Evolutionary conservation across 2,888 invertebrate genomes (phyloP).

Genomic region (Saturnia japonica): DNA sequence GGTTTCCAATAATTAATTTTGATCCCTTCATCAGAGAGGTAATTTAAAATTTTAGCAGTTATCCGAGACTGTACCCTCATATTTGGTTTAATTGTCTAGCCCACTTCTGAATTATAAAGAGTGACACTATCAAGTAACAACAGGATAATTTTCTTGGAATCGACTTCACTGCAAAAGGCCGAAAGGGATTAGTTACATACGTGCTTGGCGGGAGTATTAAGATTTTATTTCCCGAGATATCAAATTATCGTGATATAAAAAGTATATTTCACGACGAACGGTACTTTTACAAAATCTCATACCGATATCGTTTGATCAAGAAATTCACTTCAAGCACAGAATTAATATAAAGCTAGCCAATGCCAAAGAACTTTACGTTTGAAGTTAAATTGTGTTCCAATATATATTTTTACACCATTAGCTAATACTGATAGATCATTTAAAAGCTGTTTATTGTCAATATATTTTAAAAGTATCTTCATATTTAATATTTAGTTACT

Average conservation of each 20-base stretch:
- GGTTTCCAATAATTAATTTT: neutral
- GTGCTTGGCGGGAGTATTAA: neutral
- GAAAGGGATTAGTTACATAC: neutral
- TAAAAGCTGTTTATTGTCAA: too few relatives aligned
- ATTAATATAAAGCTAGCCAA: neutral
- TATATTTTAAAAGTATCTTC: too few relatives aligned
- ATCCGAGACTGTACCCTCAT: neutral
- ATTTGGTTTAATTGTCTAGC: neutral
- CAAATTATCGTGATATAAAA: neutral
- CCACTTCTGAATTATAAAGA: neutral
- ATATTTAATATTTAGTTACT: too few relatives aligned
- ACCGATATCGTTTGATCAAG: too few relatives aligned
- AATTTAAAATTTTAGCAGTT: neutral
- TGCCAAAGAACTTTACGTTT: neutral
- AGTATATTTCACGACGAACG: too few relatives aligned
- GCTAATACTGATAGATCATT: neutral
- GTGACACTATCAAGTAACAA: neutral
- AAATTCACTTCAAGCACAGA: neutral
- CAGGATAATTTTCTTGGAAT: neutral
- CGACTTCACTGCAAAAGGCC: neutral
- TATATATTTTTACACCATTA: neutral
- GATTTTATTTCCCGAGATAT: neutral
- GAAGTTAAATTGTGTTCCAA: neutral
- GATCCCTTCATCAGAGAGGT: neutral
- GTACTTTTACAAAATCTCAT: too few relatives aligned